Percentiles rank a stretch among this genome's conserved stretches.
phyloP scores from a whole-genome alignment of 1,140 invertebrate species.

The Drosophila prosaltans region DNA sequence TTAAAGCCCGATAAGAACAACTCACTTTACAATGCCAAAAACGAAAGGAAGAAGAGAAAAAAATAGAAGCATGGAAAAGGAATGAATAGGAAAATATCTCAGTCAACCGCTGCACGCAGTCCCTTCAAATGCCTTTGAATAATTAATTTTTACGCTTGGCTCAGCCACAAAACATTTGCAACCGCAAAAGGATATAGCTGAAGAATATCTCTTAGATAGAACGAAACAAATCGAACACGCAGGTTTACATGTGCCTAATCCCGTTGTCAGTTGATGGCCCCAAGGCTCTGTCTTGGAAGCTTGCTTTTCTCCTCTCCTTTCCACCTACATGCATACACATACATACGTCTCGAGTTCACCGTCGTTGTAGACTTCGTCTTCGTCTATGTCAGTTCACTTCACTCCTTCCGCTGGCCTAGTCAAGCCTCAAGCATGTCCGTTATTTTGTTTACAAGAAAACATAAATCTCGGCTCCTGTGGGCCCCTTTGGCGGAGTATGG shows the following conservation, averaged over 20 bases:
- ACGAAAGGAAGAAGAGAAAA: conserved; percentile 23
- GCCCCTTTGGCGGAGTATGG: conserved; percentile 28
- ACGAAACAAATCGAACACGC: conserved; percentile 69
- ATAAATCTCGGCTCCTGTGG: conserved; percentile 69
- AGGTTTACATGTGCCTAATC: conserved; percentile 65
- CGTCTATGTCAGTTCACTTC: conserved; percentile 12
- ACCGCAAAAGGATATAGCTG: conserved; percentile 5
- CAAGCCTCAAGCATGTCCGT: conserved; percentile 69
- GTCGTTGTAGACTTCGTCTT: not conserved
- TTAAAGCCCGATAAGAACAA: conserved; percentile 10
- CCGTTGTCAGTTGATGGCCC: conserved; percentile 56
- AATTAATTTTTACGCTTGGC: conserved; percentile 58
- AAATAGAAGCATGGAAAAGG: not conserved
- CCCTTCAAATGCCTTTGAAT: conserved; percentile 54
- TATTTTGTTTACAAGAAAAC: conserved; percentile 82
- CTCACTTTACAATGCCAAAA: conserved; percentile 6
- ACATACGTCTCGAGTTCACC: conserved; percentile 7
- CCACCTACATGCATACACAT: not conserved
- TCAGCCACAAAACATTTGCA: conserved; percentile 21
- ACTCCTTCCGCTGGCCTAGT: conserved; percentile 23
- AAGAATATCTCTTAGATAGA: conserved; percentile 24
- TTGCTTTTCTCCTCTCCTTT: not conserved
- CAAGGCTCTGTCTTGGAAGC: conserved; percentile 13
- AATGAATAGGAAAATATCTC: conserved; percentile 14
- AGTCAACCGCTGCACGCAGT: conserved; percentile 26